Percentiles rank a stretch among this genome's conserved stretches.
These are phyloP conservation scores for Drosophila nigrodunni DNA, from an alignment of 1,140 invertebrate species.

Conservation along the genomic window DNA sequence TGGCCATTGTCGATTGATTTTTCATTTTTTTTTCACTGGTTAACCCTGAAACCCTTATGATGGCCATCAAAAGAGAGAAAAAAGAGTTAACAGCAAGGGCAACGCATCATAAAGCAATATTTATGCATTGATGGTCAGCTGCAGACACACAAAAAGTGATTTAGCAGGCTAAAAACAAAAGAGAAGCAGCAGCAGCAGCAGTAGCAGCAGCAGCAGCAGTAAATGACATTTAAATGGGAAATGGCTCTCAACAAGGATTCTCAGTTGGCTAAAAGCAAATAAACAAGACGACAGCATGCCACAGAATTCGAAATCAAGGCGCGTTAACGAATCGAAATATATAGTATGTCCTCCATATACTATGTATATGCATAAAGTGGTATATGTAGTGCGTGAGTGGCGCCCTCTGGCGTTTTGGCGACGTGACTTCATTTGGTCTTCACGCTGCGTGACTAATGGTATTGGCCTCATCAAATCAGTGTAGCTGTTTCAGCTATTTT, in stretches of 20 bases:
- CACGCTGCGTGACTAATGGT: slow-evolving; percentile 24
- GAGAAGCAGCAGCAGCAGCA: not conserved
- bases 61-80: slow-evolving; percentile 18
- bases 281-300: slow-evolving; percentile 5
- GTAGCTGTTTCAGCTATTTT: too few species aligned
- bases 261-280: slow-evolving; percentile 14
- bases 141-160: slow-evolving; percentile 19
- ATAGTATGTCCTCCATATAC: not conserved
- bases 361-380: not conserved
- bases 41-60: slow-evolving; percentile 33
- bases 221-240: slow-evolving; percentile 34
- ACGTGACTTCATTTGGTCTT: slow-evolving; percentile 70
- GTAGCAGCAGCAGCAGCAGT: slow-evolving; percentile 5
- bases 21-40: slow-evolving; percentile 39
- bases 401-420: slow-evolving; percentile 53
- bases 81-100: slow-evolving; percentile 23
- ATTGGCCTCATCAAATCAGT: slow-evolving; percentile 5
- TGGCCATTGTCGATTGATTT: slow-evolving; percentile 56
- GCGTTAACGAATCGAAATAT: slow-evolving; percentile 37
- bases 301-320: slow-evolving; percentile 46
- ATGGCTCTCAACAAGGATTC: slow-evolving; percentile 10
- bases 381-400: slow-evolving; percentile 30
- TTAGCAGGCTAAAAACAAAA: slow-evolving; percentile 22
- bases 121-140: slow-evolving; percentile 33
- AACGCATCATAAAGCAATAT: slow-evolving; percentile 51